Evolutionary conservation across 1,140 invertebrate genomes (phyloP).

Genomic region (Harlomillsia oculata): DNA sequence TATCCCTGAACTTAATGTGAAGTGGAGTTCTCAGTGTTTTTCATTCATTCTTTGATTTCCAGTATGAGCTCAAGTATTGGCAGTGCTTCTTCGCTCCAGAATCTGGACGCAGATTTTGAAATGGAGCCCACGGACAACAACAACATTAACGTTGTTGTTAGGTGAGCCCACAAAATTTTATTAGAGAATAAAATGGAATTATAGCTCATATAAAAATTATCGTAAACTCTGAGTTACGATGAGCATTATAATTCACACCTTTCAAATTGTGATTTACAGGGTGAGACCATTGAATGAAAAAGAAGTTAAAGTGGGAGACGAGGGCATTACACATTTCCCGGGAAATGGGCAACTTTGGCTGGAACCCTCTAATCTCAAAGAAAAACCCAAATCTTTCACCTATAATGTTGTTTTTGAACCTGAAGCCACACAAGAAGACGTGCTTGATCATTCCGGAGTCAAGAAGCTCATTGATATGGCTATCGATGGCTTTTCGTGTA

Average conservation of each 20-base stretch:
- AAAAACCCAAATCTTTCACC: conserved; percentile 67
- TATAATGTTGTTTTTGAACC: conserved; percentile 85
- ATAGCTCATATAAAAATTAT: background rate
- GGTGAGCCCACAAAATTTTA: conserved; percentile 37
- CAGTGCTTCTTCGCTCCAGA: conserved; percentile 31
- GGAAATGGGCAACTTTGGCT: conserved; percentile 55
- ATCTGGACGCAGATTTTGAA: conserved; percentile 29
- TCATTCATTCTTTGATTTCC: conserved; percentile 3
- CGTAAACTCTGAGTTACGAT: background rate
- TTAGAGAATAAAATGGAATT: background rate
- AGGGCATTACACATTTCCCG: conserved; percentile 58
- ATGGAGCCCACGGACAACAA: conserved; percentile 43
- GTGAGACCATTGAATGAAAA: conserved; percentile 59
- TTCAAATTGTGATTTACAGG: conserved; percentile 43
- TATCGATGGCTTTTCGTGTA: conserved; percentile 84
- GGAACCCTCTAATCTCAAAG: conserved; percentile 41
- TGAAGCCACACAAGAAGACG: conserved; percentile 63
- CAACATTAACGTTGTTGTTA: conserved; percentile 69
- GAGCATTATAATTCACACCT: background rate
- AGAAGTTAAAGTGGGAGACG: conserved; percentile 54
- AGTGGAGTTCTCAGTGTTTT: too few species aligned
- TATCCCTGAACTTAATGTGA: too few species aligned
- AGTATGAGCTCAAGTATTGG: conserved; percentile 26
- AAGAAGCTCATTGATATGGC: conserved; percentile 83
- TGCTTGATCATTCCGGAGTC: conserved; percentile 68